Evolutionary conservation across 1,140 invertebrate genomes (phyloP), one percentile per base, ranked within the genome.

Genomic region (Rhagoletis pomonella): DNA sequence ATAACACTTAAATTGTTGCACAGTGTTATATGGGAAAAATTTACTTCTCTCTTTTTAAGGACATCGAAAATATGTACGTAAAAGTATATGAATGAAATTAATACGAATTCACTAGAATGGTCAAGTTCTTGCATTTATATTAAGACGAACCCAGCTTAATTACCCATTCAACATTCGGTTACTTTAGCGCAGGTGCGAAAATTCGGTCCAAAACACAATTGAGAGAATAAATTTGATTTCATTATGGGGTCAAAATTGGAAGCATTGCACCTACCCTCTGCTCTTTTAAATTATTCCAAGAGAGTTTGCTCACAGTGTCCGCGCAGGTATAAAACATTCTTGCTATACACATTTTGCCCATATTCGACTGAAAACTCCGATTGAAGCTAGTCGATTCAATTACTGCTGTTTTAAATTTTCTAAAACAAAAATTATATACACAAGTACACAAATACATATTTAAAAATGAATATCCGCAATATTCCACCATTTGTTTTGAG

Each of bases 401-500:
- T 29, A 55, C 3, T 12, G 17, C 19, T 50, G 19, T 9, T 7
- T 19, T 55, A 14, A 47, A 39, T 67, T 67, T 42, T 17, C 39
- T 73, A 1, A 47, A 12, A 55, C 1, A 55, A 55, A 55, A 47
- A 73, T 10, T 6, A 39, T 67, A 29, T 10, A 67, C 10, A 67
- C 29, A 29, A 29, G 29, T 67, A 42, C 9, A 39, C 9, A 73
- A 73, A 17, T 47, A 58, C 1, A 42, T 55, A 17, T 12, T 19
- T n/a, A 0, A 81, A 81, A 55, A 81, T 81, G 73, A 44, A 44
- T 55, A 81, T 81, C 7, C 73, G 47, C 12, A 81, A 81, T 55
- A 55, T 81, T 47, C 73, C 73, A 55, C 91, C 91, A 29, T 92
- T 92, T 87, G 90, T 92, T 64, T 89, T 92, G 59, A 92, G 91